phyloP scores from a whole-genome alignment of 2,888 invertebrate species.

The Sesia bembeciformis region DNA sequence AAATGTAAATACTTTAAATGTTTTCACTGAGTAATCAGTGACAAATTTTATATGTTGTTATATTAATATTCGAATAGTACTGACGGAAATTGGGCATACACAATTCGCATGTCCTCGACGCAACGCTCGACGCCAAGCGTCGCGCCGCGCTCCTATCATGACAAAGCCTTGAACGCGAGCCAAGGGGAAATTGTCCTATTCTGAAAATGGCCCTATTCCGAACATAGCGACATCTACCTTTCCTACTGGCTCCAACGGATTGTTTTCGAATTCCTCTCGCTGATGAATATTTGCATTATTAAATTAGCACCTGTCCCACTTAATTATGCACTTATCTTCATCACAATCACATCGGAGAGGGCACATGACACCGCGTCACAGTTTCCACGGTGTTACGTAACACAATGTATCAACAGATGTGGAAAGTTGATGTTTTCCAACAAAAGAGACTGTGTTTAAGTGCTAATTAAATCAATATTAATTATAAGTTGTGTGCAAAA shows the following conservation, averaged over 20 bases:
- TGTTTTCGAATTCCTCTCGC: background rate
- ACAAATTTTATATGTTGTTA: no score
- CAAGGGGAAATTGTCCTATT: background rate
- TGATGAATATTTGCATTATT: background rate
- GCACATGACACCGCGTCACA: conserved; percentile 14
- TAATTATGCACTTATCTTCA: background rate
- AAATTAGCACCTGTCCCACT: conserved; percentile 1
- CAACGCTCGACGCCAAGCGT: no score
- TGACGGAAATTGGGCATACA: no score
- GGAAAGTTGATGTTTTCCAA: background rate
- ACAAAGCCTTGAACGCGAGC: no score
- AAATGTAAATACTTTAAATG: no score
- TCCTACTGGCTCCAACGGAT: background rate
- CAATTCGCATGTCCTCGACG: no score
- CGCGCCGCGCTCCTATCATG: no score
- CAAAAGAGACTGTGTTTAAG: background rate
- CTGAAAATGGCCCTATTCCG: background rate
- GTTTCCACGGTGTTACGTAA: conserved; percentile 38
- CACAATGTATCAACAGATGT: conserved; percentile 1
- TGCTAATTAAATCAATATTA: no score
- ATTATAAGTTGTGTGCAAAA: no score
- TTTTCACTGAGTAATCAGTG: no score
- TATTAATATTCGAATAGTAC: no score
- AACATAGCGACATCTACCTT: background rate
- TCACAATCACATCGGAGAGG: background rate